phyloP scores from a whole-genome alignment of 2,113 vertebrate species.

The Ibidorhyncha struthersii region DNA sequence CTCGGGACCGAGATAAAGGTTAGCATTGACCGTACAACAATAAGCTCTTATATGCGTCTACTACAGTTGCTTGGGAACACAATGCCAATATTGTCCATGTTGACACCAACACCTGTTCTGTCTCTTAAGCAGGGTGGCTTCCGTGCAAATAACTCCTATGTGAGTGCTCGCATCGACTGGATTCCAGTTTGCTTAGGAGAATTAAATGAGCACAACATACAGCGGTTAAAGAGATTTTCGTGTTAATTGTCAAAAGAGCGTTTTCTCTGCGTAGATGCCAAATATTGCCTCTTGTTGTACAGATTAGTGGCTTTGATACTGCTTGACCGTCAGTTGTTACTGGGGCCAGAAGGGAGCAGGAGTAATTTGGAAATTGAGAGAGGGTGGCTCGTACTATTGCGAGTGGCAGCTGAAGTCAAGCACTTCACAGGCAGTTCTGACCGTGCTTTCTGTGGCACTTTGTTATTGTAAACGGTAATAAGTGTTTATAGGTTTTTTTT shows the following conservation, averaged over 20 bases:
- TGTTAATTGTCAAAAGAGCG: background rate
- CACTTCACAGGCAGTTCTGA: background rate
- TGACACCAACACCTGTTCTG: conserved; percentile 37
- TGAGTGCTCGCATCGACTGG: background rate
- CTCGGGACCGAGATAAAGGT: conserved; percentile 17
- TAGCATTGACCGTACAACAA: background rate
- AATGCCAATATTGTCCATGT: conserved; percentile 24
- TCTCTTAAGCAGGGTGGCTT: conserved; percentile 23
- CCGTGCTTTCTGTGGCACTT: background rate
- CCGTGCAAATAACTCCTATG: background rate
- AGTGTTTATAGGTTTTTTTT: background rate
- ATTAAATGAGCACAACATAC: background rate
- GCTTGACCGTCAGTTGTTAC: background rate
- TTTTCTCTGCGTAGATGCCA: background rate
- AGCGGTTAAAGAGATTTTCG: background rate
- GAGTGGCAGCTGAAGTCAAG: background rate
- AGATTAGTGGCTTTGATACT: background rate
- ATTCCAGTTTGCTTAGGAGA: conserved; percentile 3
- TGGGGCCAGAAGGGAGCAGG: background rate
- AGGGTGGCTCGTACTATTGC: background rate
- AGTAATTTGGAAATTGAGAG: background rate
- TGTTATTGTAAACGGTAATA: background rate
- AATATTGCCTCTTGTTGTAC: background rate
- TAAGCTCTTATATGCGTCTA: background rate
- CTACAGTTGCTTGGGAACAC: conserved; percentile 59